These are phyloP conservation scores for Halcyon badia DNA, from an alignment of 2,797 vertebrate species.

Conservation along the genomic window DNA sequence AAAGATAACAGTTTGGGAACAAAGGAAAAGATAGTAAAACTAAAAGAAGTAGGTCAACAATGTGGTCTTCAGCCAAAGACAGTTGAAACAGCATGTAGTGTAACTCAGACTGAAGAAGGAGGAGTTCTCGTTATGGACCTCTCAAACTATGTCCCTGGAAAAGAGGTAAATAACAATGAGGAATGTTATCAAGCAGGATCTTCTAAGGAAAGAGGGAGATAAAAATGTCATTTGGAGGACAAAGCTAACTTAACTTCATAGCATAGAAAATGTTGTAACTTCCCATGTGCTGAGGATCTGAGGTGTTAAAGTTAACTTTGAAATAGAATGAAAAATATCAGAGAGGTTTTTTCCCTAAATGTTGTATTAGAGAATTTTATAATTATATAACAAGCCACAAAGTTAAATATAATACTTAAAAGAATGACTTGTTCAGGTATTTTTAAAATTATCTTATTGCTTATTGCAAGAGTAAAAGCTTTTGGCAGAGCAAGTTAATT, in stretches of 20 bases:
- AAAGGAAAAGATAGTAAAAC: neutral
- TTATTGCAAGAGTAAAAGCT: neutral
- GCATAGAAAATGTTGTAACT: fast-evolving
- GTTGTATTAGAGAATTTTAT: neutral
- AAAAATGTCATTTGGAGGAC: neutral
- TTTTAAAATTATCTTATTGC: neutral
- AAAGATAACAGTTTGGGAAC: neutral
- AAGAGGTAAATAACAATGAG: neutral
- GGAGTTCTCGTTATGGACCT: neutral
- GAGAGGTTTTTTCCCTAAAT: neutral
- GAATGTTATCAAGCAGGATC: neutral
- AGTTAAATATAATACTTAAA: neutral
- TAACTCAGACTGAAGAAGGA: neutral
- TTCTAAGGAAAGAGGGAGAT: neutral
- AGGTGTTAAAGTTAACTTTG: neutral
- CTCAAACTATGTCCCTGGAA: neutral
- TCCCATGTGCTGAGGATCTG: fast-evolving
- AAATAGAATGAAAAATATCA: neutral
- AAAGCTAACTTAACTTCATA: neutral
- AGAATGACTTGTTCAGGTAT: neutral
- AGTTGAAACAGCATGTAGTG: neutral
- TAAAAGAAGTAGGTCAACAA: slow-evolving; percentile 10
- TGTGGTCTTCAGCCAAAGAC: neutral
- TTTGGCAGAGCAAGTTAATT: neutral
- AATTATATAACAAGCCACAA: neutral